Conservation (phyloP, 2,797 vertebrate species). For the Cuniculus paca region DNA sequence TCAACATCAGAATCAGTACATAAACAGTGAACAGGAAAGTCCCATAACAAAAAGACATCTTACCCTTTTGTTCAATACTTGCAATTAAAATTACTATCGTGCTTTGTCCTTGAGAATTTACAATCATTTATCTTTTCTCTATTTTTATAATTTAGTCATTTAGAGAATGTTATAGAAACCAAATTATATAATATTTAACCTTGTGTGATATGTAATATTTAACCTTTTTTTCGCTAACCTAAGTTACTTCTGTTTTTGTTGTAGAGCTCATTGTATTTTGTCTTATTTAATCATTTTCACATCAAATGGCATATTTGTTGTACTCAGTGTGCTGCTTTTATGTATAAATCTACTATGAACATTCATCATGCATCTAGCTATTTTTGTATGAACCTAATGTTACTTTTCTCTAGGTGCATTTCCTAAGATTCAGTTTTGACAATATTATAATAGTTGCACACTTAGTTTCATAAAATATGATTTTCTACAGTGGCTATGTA, state of each 20-base stretch:
- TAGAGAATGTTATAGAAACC: background rate
- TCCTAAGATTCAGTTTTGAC: background rate
- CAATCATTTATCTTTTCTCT: background rate
- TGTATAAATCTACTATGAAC: background rate
- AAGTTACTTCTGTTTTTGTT: constrained; percentile 12
- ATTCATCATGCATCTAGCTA: background rate
- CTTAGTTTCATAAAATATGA: constrained; percentile 28
- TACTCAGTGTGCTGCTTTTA: background rate
- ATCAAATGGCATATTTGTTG: background rate
- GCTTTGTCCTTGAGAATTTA: background rate
- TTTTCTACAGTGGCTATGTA: background rate
- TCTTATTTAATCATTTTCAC: background rate
- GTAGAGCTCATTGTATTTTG: background rate
- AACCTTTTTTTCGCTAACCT: too few species aligned
- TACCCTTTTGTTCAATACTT: background rate
- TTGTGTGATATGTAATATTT: background rate
- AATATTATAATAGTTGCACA: background rate
- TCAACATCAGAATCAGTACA: background rate
- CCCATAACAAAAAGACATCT: background rate
- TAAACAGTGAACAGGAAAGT: background rate
- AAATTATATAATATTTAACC: background rate
- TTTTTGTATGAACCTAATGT: background rate
- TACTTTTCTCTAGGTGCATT: constrained; percentile 25
- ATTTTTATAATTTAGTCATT: background rate
- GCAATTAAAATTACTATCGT: background rate